Percentiles rank a stretch among this genome's conserved stretches.
phyloP scores from a whole-genome alignment of 1,140 invertebrate genomes.

The Penaeus vannamei region DNA sequence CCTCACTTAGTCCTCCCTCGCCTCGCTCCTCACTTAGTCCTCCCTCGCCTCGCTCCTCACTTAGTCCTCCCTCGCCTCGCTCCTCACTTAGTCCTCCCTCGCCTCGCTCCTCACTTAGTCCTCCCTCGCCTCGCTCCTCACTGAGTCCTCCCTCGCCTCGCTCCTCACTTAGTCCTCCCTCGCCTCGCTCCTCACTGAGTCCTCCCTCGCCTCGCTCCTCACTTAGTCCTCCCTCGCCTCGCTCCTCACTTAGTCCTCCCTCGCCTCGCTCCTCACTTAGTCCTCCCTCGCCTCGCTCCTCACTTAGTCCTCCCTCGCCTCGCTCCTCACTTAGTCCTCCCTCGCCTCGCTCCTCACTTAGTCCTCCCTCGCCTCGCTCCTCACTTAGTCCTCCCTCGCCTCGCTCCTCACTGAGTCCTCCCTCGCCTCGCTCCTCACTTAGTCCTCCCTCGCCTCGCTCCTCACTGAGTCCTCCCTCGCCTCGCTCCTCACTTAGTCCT shows the following conservation, averaged over 20 bases:
- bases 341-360: constrained; percentile 2
- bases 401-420: constrained; percentile 18
- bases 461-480: background rate
- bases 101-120: constrained; percentile 3
- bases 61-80: background rate
- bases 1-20: background rate
- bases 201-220: constrained; percentile 1
- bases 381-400: background rate
- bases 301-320: background rate
- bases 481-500: constrained; percentile 14
- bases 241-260: constrained; percentile 6
- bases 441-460: constrained; percentile 3
- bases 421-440: background rate
- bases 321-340: constrained; percentile 11
- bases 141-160: background rate
- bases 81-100: background rate
- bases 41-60: background rate
- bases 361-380: constrained; percentile 3
- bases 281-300: constrained; percentile 7
- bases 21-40: constrained; percentile 12
- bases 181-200: constrained; percentile 4
- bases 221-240: background rate
- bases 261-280: background rate
- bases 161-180: constrained; percentile 2
- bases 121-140: background rate